Evolutionary conservation across 2,797 vertebrate species (phyloP).

Genomic region (Poecilia wingei): DNA sequence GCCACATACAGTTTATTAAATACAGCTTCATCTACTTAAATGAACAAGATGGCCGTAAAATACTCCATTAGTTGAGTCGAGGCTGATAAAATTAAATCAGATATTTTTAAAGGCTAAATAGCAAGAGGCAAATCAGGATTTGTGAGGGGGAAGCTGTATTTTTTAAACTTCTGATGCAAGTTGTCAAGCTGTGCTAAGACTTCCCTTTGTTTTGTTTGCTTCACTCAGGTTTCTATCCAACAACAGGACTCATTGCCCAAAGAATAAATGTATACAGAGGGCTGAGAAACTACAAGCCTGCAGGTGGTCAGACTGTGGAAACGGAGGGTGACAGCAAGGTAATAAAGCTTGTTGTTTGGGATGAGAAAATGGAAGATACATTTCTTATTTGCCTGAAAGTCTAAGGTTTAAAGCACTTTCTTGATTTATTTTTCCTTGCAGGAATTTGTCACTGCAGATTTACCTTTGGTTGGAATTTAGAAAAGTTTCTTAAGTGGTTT

Average conservation of each 20-base stretch:
- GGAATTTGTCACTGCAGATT: neutral
- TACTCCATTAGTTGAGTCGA: neutral
- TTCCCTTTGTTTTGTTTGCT: slow-evolving; percentile 27
- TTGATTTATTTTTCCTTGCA: slow-evolving; percentile 19
- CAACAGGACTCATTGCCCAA: slow-evolving; percentile 88
- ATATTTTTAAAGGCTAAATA: neutral
- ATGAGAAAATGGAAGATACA: neutral
- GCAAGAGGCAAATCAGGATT: neutral
- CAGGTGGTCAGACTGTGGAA: slow-evolving; percentile 65
- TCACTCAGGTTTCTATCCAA: slow-evolving; percentile 56
- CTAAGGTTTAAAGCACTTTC: neutral
- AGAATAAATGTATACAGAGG: slow-evolving; percentile 91
- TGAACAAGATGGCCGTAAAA: no score
- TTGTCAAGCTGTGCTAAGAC: slow-evolving; percentile 26
- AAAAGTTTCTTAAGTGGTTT: neutral
- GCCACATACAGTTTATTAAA: neutral
- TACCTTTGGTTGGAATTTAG: neutral
- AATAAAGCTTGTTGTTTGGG: slow-evolving; percentile 58
- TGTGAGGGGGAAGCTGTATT: neutral
- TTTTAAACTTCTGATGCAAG: slow-evolving; percentile 6
- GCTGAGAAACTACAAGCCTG: slow-evolving; percentile 74
- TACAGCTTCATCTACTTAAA: neutral
- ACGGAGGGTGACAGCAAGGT: slow-evolving; percentile 77
- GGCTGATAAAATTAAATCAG: neutral
- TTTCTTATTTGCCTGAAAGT: slow-evolving; percentile 6